Evolutionary conservation across 2,888 invertebrate genomes (phyloP), one percentile per base, ranked within the genome.

Genomic region (Lithophane leautieri): DNA sequence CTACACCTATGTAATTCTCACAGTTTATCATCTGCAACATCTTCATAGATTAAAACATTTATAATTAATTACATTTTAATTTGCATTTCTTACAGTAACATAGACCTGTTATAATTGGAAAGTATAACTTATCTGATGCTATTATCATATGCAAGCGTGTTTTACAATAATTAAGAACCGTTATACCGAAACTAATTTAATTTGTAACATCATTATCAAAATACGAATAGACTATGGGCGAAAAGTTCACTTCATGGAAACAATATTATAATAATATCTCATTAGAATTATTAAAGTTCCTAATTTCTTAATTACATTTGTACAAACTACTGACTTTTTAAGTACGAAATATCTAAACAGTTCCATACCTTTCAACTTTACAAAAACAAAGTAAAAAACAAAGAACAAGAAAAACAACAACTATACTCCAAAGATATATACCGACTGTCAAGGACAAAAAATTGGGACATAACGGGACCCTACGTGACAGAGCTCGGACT

Each of bases 401-500:
- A 70, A 70, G 47, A 68, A n/a, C 74, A 71, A 81, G 80, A 80
- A 75, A 75, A 76, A 75, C 69, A 79, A 78, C 70, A 82, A 54
- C 67, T 69, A 73, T 81, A 82, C 79, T 68, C 61, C 28, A 61
- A 82, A 87, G 90, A 91, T 87, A 88, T 89, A 91, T 89, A 78
- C 76, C 80, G 78, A 86, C 85, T 89, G 90, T 89, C 89, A 90
- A 90, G 89, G 87, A 90, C 92, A 92, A 94, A 94, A 94, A 94
- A 94, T 94, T 91, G 94, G 91, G 88, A 93, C 92, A 93, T 93
- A 93, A 93, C 91, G 89, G 90, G 81, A 76, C 80, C 84, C 88
- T 93, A 93, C 94, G 94, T 94, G 94, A 94, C 92, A 86, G 86
- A 80, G 82, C 85, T 86, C 84, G 88, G 78, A 74, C 76, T 54